Evolutionary conservation across 2,113 vertebrate species (phyloP).

Genomic region (Naja naja): DNA sequence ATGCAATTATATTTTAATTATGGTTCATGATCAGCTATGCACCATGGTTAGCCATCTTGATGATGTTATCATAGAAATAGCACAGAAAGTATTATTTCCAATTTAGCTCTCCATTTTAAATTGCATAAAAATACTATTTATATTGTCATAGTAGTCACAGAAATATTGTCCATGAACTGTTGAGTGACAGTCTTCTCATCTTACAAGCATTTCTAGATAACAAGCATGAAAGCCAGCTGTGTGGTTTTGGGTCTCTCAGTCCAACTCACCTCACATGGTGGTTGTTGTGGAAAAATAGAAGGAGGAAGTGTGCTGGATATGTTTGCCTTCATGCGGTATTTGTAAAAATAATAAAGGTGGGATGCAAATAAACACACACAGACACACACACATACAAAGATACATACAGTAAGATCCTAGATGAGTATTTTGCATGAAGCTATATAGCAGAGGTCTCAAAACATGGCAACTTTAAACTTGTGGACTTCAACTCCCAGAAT

Average conservation of each 20-base stretch:
- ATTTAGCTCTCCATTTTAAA: not conserved
- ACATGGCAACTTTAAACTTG: no score
- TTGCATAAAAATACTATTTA: not conserved
- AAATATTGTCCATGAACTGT: not conserved
- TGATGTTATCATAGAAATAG: not conserved
- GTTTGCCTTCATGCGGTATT: no score
- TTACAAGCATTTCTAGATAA: not conserved
- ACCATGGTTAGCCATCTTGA: not conserved
- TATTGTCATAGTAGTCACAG: not conserved
- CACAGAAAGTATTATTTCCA: not conserved
- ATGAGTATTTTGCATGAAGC: not conserved
- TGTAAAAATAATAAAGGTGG: no score
- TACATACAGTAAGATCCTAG: not conserved
- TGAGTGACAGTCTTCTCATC: not conserved
- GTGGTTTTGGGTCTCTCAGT: not conserved
- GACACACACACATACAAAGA: no score
- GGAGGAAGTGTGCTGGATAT: no score
- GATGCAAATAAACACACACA: no score
- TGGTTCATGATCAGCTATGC: not conserved
- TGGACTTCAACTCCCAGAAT: no score
- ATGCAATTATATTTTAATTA: not conserved
- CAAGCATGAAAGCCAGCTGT: not conserved
- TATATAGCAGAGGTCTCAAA: not conserved
- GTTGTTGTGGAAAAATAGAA: no score
- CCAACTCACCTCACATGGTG: not conserved